A percentile compares a stretch with the other conserved stretches of the same genome.
These are phyloP conservation scores for Spisula subtruncata DNA, from an alignment of 2,888 invertebrate genomes.

Conservation along the genomic window DNA sequence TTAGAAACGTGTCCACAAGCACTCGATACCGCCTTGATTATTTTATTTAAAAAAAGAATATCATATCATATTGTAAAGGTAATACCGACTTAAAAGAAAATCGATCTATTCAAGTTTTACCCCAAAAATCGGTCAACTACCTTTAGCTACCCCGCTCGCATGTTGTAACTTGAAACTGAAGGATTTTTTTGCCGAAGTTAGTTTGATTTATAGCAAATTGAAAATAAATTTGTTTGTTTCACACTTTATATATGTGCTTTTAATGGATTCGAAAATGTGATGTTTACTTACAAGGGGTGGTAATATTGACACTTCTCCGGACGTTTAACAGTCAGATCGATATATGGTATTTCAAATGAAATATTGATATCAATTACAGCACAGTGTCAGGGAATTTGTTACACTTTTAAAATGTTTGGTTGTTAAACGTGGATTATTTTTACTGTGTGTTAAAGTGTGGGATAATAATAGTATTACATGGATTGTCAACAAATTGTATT, in stretches of 20 bases:
- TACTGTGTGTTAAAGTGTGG: not conserved
- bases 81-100: not conserved
- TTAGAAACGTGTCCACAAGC: too few relatives aligned
- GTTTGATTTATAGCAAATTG: not conserved
- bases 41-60: too few relatives aligned
- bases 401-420: not conserved
- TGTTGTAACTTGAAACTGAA: not conserved
- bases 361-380: not conserved
- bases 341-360: not conserved
- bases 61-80: too few relatives aligned
- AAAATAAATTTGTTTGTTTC: not conserved
- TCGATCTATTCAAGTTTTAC: not conserved
- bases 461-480: not conserved
- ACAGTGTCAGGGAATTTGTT: not conserved
- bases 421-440: conserved; percentile 5
- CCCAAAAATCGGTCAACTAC: not conserved
- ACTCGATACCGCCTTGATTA: too few relatives aligned
- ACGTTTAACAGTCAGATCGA: not conserved
- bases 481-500: too few relatives aligned
- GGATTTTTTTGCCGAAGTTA: not conserved
- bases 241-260: not conserved
- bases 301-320: not conserved
- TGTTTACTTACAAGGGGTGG: too few relatives aligned
- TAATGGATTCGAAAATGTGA: not conserved
- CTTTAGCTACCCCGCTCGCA: not conserved